Evolutionary conservation across 1,140 invertebrate genomes (phyloP).

Genomic region (Myzus persicae): DNA sequence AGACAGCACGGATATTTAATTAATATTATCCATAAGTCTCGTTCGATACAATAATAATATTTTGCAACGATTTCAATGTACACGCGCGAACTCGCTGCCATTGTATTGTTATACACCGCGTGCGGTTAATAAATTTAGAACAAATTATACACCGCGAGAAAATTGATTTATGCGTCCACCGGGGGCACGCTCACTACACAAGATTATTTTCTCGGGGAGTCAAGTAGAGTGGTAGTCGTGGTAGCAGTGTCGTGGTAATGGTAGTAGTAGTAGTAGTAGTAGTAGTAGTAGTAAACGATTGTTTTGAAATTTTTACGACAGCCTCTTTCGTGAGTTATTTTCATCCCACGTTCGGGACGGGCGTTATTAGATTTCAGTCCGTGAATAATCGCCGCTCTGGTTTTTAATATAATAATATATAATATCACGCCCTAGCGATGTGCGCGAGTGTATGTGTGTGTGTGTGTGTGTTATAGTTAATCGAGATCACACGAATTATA

Average conservation of each 20-base stretch:
- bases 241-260: not conserved
- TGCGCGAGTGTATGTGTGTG: not conserved
- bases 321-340: not conserved
- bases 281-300: not conserved
- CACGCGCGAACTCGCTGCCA: not conserved
- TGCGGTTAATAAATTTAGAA: constrained; percentile 23
- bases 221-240: not conserved
- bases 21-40: too few species aligned
- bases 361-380: constrained; percentile 30
- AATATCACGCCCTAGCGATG: constrained; percentile 5
- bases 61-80: not conserved
- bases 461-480: not conserved
- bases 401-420: constrained; percentile 32
- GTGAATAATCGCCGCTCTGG: constrained; percentile 31
- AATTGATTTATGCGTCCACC: constrained; percentile 40
- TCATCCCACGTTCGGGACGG: constrained; percentile 11
- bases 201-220: constrained; percentile 13
- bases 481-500: constrained; percentile 31
- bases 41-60: not conserved
- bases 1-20: not conserved
- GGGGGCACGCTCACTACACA: not conserved
- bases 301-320: constrained; percentile 42
- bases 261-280: not conserved
- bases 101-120: not conserved
- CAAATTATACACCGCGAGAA: constrained; percentile 35